A percentile compares a stretch with the other conserved stretches of the same genome.
Conservation (phyloP, 2,797 vertebrate species). For the Cirrhinus molitorella region DNA sequence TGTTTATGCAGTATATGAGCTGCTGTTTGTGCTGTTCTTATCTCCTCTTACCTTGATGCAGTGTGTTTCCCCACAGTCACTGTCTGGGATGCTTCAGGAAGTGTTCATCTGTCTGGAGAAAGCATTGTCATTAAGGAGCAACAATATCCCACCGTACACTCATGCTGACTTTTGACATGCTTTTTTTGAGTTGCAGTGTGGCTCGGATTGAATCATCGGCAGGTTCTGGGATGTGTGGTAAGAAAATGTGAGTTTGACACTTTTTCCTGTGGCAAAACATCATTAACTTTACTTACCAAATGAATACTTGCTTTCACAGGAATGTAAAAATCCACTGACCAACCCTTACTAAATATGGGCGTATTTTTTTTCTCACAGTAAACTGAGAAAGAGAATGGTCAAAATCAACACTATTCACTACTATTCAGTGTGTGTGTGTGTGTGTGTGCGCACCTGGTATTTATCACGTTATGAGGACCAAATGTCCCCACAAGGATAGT, state of each 20-base stretch:
- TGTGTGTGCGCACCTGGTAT: too few relatives aligned
- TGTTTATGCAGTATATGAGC: not conserved
- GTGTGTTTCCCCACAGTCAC: slow-evolving; percentile 25
- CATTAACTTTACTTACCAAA: not conserved
- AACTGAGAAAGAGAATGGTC: not conserved
- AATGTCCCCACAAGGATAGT: too few relatives aligned
- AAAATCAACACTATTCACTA: not conserved
- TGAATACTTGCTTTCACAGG: not conserved
- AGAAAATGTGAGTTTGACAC: not conserved
- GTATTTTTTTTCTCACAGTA: not conserved
- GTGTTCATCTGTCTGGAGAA: slow-evolving; percentile 38
- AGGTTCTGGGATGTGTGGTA: not conserved
- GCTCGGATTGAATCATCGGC: slow-evolving; percentile 1
- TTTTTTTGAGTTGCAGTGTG: not conserved
- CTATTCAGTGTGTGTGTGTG: not conserved
- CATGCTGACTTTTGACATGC: slow-evolving; percentile 7
- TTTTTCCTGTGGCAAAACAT: not conserved
- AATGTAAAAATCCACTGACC: too few relatives aligned
- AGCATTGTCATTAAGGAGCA: slow-evolving; percentile 2
- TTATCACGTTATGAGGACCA: too few relatives aligned
- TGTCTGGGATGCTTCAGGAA: slow-evolving; percentile 37
- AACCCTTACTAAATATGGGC: too few relatives aligned
- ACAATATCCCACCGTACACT: not conserved
- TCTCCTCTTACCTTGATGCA: slow-evolving; percentile 31
- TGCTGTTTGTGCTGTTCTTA: slow-evolving; percentile 31